Percentiles rank a stretch among this genome's conserved stretches.
Conservation (phyloP, 2,888 invertebrate species). For the Pollenia amentaria region DNA sequence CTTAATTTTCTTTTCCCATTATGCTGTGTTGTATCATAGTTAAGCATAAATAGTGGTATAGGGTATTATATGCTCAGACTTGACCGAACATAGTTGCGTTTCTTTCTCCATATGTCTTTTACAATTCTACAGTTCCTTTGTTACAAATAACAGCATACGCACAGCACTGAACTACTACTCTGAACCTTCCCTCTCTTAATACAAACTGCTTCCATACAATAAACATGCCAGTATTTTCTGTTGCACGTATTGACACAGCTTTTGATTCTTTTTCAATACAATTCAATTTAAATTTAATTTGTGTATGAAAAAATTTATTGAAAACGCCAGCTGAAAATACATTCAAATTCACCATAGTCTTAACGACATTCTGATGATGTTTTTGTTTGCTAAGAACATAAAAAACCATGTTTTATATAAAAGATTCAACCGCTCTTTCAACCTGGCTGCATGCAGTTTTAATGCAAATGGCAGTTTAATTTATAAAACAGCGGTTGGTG, state of each 20-base stretch:
- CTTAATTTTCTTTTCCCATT: rapidly evolving
- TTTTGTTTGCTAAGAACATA: slow-evolving; percentile 42
- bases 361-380: slow-evolving; percentile 56
- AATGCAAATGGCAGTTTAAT: slow-evolving; percentile 63
- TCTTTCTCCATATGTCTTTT: no score
- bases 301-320: slow-evolving; percentile 9
- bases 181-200: no score
- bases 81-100: no score
- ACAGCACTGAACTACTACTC: no score
- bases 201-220: no score
- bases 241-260: neutral
- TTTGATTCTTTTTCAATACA: neutral
- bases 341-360: neutral
- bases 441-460: slow-evolving; percentile 34
- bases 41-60: no score
- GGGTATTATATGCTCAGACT: no score
- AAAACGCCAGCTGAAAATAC: neutral
- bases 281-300: slow-evolving; percentile 13
- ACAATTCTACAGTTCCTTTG: no score
- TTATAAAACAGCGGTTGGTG: slow-evolving; percentile 9
- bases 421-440: neutral
- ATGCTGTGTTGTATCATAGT: no score
- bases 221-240: neutral
- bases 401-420: slow-evolving; percentile 38
- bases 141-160: no score